These are phyloP conservation scores for Epinotia demarniana DNA, from an alignment of 2,888 invertebrate species.

Conservation along the genomic window DNA sequence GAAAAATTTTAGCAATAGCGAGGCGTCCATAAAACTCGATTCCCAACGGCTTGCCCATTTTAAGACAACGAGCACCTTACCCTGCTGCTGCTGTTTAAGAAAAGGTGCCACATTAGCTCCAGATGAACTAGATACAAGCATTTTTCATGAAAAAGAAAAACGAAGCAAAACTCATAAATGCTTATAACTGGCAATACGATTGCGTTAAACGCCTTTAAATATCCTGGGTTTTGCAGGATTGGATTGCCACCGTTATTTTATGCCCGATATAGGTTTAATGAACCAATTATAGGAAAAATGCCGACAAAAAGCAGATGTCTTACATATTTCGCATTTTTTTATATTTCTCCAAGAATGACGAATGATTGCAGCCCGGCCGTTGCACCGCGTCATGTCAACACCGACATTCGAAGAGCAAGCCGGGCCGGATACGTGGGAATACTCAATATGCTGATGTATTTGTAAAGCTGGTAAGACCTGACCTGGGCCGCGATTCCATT, in stretches of 20 bases:
- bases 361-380: background rate
- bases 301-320: constrained; percentile 1
- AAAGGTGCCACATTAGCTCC: background rate
- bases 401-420: background rate
- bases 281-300: background rate
- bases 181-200: background rate
- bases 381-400: background rate
- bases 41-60: background rate
- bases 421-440: background rate
- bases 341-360: background rate
- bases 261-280: constrained; percentile 1
- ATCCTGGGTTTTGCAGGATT: background rate
- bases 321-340: background rate
- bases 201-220: background rate
- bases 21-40: background rate
- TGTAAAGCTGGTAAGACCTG: too few species aligned
- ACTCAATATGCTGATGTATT: too few species aligned
- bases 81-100: background rate
- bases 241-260: background rate
- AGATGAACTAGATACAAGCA: too few species aligned
- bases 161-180: background rate
- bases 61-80: background rate
- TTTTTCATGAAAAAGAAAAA: background rate
- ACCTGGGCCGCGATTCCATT: too few species aligned
- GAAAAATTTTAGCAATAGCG: background rate